These are phyloP conservation scores for Cosmopolites sordidus DNA, from an alignment of 2,888 invertebrate genomes.

Conservation along the genomic window DNA sequence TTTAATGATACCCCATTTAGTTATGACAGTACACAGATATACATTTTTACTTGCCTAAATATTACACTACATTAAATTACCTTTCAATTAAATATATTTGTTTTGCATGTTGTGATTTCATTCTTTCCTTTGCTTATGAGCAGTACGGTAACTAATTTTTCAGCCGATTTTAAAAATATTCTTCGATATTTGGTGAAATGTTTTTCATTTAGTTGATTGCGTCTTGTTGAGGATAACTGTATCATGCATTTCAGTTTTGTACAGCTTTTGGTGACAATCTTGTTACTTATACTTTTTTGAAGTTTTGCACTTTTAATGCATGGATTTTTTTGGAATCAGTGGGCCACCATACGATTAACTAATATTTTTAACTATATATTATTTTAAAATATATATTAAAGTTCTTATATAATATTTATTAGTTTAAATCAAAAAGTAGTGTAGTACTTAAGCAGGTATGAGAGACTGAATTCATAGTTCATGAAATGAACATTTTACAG, in stretches of 20 bases:
- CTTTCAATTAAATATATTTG: conserved; percentile 11
- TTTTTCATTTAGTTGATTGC: too few species aligned
- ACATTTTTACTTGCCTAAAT: conserved; percentile 32
- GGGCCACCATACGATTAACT: conserved; percentile 31
- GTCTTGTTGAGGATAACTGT: neutral
- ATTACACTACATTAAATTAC: conserved; percentile 35
- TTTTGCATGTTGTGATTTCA: conserved; percentile 31
- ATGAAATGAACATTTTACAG: too few species aligned
- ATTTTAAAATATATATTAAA: too few species aligned
- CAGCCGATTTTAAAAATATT: too few species aligned
- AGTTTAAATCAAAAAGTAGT: conserved; percentile 29
- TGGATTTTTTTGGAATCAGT: conserved; percentile 20
- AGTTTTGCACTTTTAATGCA: conserved; percentile 26
- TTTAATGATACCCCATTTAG: too few species aligned
- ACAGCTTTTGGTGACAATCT: conserved; percentile 19
- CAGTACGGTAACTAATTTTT: too few species aligned
- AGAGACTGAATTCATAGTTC: too few species aligned
- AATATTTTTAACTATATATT: too few species aligned
- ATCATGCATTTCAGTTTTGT: conserved; percentile 11
- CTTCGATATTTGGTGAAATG: too few species aligned
- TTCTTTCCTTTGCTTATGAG: too few species aligned
- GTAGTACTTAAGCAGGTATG: conserved; percentile 44
- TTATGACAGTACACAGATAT: too few species aligned
- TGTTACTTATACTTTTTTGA: conserved; percentile 10
- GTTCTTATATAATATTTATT: too few species aligned